These are phyloP conservation scores for Anseranas semipalmata DNA, from an alignment of 2,113 vertebrate species.

Conservation along the genomic window DNA sequence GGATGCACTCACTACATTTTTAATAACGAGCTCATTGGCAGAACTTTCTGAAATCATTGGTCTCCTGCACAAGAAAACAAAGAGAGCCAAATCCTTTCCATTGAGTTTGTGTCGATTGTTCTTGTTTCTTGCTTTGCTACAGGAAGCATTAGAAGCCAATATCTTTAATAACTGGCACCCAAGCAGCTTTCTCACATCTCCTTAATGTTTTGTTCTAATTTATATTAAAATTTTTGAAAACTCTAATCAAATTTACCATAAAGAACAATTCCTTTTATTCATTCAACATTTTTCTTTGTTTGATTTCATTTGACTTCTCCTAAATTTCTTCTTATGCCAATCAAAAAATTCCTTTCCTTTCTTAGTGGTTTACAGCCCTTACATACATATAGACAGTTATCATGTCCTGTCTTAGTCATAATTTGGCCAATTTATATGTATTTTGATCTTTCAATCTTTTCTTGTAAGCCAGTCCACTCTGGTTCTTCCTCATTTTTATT, in stretches of 20 bases:
- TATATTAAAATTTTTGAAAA: background rate
- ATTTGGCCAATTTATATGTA: background rate
- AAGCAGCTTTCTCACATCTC: slow-evolving; percentile 1
- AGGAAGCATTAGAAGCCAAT: background rate
- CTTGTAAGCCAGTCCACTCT: background rate
- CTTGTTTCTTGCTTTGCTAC: background rate
- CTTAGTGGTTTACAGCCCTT: slow-evolving; percentile 6
- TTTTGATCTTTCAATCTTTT: slow-evolving; percentile 4
- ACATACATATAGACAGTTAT: background rate
- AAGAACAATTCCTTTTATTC: background rate
- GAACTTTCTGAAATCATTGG: background rate
- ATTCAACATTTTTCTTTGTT: background rate
- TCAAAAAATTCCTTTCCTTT: background rate
- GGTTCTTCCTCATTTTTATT: background rate
- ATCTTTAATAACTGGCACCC: background rate
- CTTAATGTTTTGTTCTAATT: background rate
- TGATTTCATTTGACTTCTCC: background rate
- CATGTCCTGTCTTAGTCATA: slow-evolving; percentile 31
- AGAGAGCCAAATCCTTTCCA: slow-evolving; percentile 12
- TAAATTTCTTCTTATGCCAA: background rate
- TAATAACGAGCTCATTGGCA: slow-evolving; percentile 24
- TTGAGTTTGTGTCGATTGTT: background rate
- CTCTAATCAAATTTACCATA: background rate
- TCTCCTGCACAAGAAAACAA: slow-evolving; percentile 39
- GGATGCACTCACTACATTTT: slow-evolving; percentile 16